These are phyloP conservation scores for Cerastoderma edule DNA, from an alignment of 2,888 invertebrate species.

Conservation along the genomic window DNA sequence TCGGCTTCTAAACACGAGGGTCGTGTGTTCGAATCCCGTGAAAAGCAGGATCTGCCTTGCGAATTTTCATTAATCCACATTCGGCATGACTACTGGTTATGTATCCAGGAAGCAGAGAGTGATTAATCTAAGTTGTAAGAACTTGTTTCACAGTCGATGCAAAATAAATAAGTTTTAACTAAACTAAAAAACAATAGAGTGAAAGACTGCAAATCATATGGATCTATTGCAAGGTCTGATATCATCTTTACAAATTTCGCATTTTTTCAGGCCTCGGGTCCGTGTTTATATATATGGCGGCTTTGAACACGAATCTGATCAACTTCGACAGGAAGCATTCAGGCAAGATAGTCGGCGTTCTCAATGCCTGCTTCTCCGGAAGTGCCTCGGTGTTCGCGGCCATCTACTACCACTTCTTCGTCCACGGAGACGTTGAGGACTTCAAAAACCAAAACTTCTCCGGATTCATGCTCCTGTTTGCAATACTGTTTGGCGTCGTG, in stretches of 20 bases:
- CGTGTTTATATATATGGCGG: constrained; percentile 68
- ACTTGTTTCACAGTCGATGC: too few species aligned
- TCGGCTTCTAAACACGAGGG: too few species aligned
- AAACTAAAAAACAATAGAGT: too few species aligned
- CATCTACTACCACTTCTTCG: constrained; percentile 59
- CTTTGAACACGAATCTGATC: constrained; percentile 68
- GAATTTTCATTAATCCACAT: too few species aligned
- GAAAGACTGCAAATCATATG: too few species aligned
- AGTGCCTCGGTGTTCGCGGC: constrained; percentile 66
- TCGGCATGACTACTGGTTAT: too few species aligned
- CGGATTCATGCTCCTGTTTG: constrained; percentile 65
- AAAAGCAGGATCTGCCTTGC: too few species aligned
- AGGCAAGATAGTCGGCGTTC: constrained; percentile 64
- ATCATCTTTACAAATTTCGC: neutral
- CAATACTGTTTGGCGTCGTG: constrained; percentile 55
- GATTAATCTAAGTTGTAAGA: too few species aligned
- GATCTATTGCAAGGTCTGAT: too few species aligned
- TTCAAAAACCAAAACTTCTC: constrained; percentile 55
- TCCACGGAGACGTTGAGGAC: constrained; percentile 38
- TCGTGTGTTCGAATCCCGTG: too few species aligned
- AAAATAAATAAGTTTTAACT: too few species aligned
- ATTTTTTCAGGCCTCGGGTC: constrained; percentile 70
- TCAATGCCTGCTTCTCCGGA: constrained; percentile 68
- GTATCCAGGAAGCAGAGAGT: too few species aligned
- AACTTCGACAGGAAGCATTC: constrained; percentile 64